A percentile compares a stretch with the other conserved stretches of the same genome.
phyloP scores from a whole-genome alignment of 2,797 vertebrate genomes.

The Sphaeramia orbicularis region DNA sequence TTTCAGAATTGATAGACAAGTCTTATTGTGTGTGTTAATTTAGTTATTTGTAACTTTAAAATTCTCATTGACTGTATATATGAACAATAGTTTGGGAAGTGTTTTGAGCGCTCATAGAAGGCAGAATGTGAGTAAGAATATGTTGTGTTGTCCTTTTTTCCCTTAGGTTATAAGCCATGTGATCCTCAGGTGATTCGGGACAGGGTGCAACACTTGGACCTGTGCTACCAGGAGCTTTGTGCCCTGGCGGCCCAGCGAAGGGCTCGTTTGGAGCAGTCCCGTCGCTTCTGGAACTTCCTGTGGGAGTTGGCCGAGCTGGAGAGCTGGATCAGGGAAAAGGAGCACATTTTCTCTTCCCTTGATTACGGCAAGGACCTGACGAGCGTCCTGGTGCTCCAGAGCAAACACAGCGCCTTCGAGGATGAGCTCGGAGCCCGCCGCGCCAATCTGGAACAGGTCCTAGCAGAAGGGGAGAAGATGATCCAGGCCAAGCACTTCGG shows the following conservation, averaged over 20 bases:
- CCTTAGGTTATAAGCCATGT: slow-evolving; percentile 94
- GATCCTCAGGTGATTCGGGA: slow-evolving; percentile 94
- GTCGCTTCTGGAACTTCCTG: slow-evolving; percentile 93
- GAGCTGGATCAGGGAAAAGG: slow-evolving; percentile 97
- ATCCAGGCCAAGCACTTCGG: slow-evolving; percentile 86
- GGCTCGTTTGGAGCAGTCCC: slow-evolving; percentile 90
- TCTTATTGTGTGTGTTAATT: too few relatives aligned
- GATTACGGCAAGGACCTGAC: slow-evolving; percentile 97
- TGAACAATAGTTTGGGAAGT: background rate
- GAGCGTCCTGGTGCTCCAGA: slow-evolving; percentile 91
- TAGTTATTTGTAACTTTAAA: too few relatives aligned
- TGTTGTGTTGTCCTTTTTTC: background rate
- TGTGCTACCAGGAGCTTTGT: slow-evolving; percentile 91
- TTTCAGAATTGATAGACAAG: too few relatives aligned
- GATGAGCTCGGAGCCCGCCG: slow-evolving; percentile 91
- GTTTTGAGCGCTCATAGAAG: background rate
- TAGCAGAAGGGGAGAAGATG: slow-evolving; percentile 88
- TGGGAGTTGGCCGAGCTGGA: slow-evolving; percentile 95
- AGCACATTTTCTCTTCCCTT: slow-evolving; percentile 94
- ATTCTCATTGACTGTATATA: too few relatives aligned
- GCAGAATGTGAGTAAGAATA: background rate
- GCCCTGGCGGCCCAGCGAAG: slow-evolving; percentile 88
- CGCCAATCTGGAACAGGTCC: slow-evolving; percentile 83
- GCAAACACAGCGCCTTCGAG: slow-evolving; percentile 94
- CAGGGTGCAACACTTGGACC: slow-evolving; percentile 91